Evolutionary conservation across 2,888 invertebrate genomes (phyloP).

Genomic region (Atethmia centrago): DNA sequence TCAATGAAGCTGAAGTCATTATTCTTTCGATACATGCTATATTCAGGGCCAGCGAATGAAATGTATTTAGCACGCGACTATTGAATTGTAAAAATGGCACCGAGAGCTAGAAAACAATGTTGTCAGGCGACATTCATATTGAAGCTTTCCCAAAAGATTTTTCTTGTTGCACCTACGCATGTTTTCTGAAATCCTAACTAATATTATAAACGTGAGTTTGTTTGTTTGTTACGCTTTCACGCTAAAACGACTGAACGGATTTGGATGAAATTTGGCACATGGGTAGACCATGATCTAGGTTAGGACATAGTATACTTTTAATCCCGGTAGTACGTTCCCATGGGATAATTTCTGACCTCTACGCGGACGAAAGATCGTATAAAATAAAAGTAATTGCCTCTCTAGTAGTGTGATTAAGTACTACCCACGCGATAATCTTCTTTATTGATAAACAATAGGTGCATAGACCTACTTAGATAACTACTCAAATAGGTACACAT

Average conservation of each 20-base stretch:
- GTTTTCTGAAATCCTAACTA: too few relatives aligned
- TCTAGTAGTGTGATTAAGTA: not conserved
- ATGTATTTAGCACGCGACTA: slow-evolving; percentile 41
- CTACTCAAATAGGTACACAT: too few relatives aligned
- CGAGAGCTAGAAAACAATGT: slow-evolving; percentile 7
- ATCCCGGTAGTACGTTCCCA: too few relatives aligned
- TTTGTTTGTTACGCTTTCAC: too few relatives aligned
- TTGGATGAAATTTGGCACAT: too few relatives aligned
- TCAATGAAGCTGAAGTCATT: slow-evolving; percentile 21
- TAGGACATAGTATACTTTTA: too few relatives aligned
- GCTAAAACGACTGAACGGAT: too few relatives aligned
- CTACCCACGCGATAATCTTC: slow-evolving; percentile 7
- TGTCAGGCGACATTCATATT: not conserved
- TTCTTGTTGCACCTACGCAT: not conserved
- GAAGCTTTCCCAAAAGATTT: not conserved
- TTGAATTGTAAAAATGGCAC: slow-evolving; percentile 29
- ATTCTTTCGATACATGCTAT: slow-evolving; percentile 9
- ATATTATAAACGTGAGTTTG: too few relatives aligned
- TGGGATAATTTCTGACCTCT: too few relatives aligned
- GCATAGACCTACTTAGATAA: too few relatives aligned
- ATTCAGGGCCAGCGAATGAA: slow-evolving; percentile 41
- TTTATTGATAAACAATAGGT: slow-evolving; percentile 13
- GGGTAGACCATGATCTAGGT: too few relatives aligned
- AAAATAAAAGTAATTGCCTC: not conserved
- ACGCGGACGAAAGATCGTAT: too few relatives aligned